Conservation (phyloP, 2,113 vertebrate species). For the Dasyprocta punctata region DNA sequence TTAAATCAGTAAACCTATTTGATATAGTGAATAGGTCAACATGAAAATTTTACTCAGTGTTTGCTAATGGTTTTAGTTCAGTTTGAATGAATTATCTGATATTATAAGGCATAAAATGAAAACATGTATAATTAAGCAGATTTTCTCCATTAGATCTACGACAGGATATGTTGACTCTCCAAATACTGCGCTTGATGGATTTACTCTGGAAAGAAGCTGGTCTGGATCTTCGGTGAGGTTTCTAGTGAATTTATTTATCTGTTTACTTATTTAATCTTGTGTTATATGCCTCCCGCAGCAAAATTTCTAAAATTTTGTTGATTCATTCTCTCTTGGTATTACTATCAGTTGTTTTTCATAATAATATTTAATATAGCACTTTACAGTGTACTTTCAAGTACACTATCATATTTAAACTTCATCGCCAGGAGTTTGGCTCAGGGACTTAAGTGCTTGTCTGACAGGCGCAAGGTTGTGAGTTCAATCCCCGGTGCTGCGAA, state of each 20-base stretch:
- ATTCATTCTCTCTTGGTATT: neutral
- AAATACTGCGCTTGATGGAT: slow-evolving; percentile 97
- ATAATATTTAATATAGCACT: neutral
- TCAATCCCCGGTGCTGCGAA: no score
- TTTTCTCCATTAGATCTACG: slow-evolving; percentile 89
- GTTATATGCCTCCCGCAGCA: neutral
- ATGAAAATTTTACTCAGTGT: neutral
- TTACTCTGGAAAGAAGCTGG: slow-evolving; percentile 97
- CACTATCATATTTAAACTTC: neutral
- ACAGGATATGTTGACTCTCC: slow-evolving; percentile 98
- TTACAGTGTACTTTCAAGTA: neutral
- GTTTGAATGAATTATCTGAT: neutral
- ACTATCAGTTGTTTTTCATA: neutral
- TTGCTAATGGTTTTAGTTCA: slow-evolving; percentile 16
- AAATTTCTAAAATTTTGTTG: neutral
- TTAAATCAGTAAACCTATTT: neutral
- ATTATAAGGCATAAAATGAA: slow-evolving; percentile 3
- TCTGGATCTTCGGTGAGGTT: slow-evolving; percentile 94
- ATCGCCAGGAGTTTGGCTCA: no score
- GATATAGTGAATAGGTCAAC: neutral
- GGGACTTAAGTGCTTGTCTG: no score
- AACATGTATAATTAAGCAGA: slow-evolving; percentile 24
- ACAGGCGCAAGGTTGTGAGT: no score
- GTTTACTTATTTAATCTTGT: neutral
- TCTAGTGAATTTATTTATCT: neutral